These are phyloP conservation scores for Drosophila falleni DNA, from an alignment of 2,888 invertebrate genomes.

Conservation along the genomic window DNA sequence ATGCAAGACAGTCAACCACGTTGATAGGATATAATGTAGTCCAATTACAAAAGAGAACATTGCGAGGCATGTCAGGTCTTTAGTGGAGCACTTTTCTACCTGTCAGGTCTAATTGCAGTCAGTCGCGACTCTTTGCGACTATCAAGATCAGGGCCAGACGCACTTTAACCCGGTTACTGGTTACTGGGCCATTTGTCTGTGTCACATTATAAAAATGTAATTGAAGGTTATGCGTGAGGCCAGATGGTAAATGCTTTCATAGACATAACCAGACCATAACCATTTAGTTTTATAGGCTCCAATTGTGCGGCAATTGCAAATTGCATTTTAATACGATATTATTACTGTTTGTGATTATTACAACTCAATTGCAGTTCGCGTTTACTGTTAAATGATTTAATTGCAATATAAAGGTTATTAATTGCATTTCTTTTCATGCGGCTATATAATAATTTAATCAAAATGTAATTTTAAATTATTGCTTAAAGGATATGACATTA, in stretches of 20 bases:
- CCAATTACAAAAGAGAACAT: constrained; percentile 30
- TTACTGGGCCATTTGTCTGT: constrained; percentile 11
- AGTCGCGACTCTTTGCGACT: constrained; percentile 22
- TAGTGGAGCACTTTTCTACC: constrained; percentile 9
- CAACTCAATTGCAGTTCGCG: constrained; percentile 7
- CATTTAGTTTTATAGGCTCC: constrained; percentile 36
- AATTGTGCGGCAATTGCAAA: constrained; percentile 29
- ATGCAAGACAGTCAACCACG: constrained; percentile 9
- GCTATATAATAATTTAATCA: too few relatives aligned
- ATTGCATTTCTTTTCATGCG: not conserved
- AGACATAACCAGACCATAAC: constrained; percentile 33
- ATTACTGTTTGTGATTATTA: constrained; percentile 19
- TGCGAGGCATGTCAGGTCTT: constrained; percentile 4
- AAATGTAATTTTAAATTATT: too few relatives aligned
- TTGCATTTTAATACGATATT: constrained; percentile 45
- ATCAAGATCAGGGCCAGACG: constrained; percentile 11
- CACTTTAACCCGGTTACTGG: constrained; percentile 1
- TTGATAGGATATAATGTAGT: constrained; percentile 13
- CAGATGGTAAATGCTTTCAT: constrained; percentile 15
- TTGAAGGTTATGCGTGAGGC: constrained; percentile 41
- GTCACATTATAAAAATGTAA: constrained; percentile 40
- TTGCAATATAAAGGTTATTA: constrained; percentile 1
- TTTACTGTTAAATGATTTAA: not conserved
- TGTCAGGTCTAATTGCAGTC: constrained; percentile 43
- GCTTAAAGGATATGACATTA: constrained; percentile 25